Percentiles rank a stretch among this genome's conserved stretches.
phyloP scores from a whole-genome alignment of 2,797 vertebrate species.

The Pseudochromis fuscus region DNA sequence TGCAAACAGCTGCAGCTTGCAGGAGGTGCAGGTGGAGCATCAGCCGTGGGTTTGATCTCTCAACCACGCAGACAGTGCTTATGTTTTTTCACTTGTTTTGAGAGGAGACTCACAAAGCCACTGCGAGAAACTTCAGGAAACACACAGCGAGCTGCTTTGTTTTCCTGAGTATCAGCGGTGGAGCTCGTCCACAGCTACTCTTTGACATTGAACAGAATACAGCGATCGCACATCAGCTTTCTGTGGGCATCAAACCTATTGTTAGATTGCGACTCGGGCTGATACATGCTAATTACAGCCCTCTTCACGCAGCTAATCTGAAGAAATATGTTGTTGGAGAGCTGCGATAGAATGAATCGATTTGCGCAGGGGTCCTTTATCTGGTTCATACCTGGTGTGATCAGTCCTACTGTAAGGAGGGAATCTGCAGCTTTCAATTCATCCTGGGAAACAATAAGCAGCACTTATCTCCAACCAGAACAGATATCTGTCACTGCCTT shows the following conservation, averaged over 20 bases:
- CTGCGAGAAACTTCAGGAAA: conserved; percentile 1
- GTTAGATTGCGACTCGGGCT: conserved; percentile 28
- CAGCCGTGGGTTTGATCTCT: neutral
- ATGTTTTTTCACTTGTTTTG: neutral
- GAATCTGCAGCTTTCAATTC: conserved; percentile 40
- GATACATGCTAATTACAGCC: conserved; percentile 49
- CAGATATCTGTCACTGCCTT: conserved; percentile 29
- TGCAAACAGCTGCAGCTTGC: conserved; percentile 21
- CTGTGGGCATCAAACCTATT: conserved; percentile 30
- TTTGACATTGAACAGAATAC: conserved; percentile 58
- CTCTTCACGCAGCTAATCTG: conserved; percentile 41
- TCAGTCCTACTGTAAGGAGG: conserved; percentile 22
- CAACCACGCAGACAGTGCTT: neutral
- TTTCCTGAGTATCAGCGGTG: conserved; percentile 24
- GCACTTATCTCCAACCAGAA: conserved; percentile 34
- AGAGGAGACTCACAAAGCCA: neutral
- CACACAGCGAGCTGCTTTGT: conserved; percentile 17
- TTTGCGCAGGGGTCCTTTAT: conserved; percentile 39
- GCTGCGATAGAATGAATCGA: conserved; percentile 24
- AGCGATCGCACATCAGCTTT: conserved; percentile 34
- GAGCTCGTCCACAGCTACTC: conserved; percentile 13
- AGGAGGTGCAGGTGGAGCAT: conserved; percentile 8
- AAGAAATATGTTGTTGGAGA: conserved; percentile 27
- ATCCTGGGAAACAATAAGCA: conserved; percentile 37
- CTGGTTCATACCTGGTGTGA: conserved; percentile 42